Conservation (phyloP, 1,140 invertebrate genomes). For the Drosophila ambigua region DNA sequence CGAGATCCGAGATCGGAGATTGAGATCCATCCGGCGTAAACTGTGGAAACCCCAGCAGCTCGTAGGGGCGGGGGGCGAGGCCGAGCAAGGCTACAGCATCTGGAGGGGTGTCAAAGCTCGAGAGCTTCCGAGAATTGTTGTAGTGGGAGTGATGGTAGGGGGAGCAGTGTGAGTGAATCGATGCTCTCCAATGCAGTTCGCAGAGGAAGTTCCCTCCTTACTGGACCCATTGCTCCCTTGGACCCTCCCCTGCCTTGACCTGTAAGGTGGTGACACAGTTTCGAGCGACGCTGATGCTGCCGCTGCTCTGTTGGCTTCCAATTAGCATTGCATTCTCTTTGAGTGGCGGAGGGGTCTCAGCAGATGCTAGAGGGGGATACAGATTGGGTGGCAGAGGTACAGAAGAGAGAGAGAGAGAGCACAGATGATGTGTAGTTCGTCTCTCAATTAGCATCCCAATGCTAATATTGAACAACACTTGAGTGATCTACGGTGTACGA, state of each 20-base stretch:
- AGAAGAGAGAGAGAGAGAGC: too few species aligned
- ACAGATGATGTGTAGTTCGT: conserved; percentile 22
- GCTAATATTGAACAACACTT: conserved; percentile 40
- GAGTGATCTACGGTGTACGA: neutral
- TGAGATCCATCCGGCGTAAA: conserved; percentile 8
- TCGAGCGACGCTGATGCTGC: conserved; percentile 4
- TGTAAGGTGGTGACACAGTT: conserved; percentile 43
- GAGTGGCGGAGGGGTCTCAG: neutral
- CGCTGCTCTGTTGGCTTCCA: conserved; percentile 40
- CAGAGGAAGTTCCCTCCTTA: neutral
- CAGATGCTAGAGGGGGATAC: neutral
- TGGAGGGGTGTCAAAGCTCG: too few species aligned
- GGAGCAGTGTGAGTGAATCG: too few species aligned
- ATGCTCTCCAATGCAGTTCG: conserved; percentile 8
- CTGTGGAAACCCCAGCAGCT: neutral
- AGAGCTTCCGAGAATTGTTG: too few species aligned
- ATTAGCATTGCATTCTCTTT: conserved; percentile 36
- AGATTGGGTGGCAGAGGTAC: conserved; percentile 2
- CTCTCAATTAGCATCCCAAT: conserved; percentile 44
- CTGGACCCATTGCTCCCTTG: conserved; percentile 2
- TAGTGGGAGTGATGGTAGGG: too few species aligned
- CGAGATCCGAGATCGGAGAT: conserved; percentile 55
- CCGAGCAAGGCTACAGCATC: too few species aligned
- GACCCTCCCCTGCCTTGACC: conserved; percentile 25
- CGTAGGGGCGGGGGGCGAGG: too few species aligned